Conservation (phyloP, 2,797 vertebrate genomes). For the Coranthus polyacanthus region DNA sequence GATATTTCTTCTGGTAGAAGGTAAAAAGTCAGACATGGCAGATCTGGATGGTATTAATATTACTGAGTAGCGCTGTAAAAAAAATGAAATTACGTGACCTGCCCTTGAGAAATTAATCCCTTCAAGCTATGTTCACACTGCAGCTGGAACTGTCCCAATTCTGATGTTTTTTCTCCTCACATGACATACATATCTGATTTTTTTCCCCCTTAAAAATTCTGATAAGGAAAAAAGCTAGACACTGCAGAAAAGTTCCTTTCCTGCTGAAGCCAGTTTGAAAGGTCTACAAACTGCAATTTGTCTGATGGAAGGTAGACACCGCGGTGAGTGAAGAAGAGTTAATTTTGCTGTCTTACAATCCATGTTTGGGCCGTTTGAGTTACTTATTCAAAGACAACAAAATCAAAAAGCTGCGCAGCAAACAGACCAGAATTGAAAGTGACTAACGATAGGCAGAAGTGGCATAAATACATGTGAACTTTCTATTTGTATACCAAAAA, state of each 20-base stretch:
- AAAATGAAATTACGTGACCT: slow-evolving; percentile 40
- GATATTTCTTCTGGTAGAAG: neutral
- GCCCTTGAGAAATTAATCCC: slow-evolving; percentile 45
- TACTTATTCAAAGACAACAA: too few relatives aligned
- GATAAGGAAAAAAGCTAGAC: slow-evolving; percentile 13
- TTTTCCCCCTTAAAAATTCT: slow-evolving; percentile 14
- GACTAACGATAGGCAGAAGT: neutral
- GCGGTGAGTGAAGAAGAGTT: neutral
- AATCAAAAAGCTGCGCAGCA: too few relatives aligned
- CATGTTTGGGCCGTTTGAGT: neutral
- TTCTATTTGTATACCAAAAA: too few relatives aligned
- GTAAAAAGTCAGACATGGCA: slow-evolving; percentile 4
- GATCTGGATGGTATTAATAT: slow-evolving; percentile 36
- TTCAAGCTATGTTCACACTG: slow-evolving; percentile 23
- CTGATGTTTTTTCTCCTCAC: slow-evolving; percentile 12
- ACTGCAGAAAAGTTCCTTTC: too few relatives aligned
- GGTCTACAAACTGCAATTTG: too few relatives aligned
- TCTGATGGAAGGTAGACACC: neutral
- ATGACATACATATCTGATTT: slow-evolving; percentile 26
- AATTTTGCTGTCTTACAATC: neutral
- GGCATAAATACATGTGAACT: too few relatives aligned
- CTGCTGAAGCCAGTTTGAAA: too few relatives aligned
- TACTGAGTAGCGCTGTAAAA: slow-evolving; percentile 19
- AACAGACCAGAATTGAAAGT: neutral
- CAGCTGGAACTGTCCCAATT: slow-evolving; percentile 44